Evolutionary conservation across 2,113 vertebrate genomes (phyloP).

Genomic region (Verasper variegatus): DNA sequence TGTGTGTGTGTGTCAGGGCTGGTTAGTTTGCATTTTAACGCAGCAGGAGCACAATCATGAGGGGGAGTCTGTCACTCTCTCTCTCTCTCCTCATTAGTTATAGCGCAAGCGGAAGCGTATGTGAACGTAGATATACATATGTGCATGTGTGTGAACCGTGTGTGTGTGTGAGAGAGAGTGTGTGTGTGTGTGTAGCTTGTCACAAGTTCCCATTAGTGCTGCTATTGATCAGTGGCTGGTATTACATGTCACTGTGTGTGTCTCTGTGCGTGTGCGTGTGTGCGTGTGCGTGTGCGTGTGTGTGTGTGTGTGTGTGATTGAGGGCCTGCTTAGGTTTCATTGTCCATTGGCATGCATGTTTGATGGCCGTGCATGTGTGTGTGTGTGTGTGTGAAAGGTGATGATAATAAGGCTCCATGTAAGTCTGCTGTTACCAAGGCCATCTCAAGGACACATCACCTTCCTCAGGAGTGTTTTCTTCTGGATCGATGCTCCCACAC

Average conservation of each 20-base stretch:
- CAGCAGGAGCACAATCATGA: slow-evolving; percentile 47
- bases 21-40: slow-evolving; percentile 47
- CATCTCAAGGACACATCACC: slow-evolving; percentile 69
- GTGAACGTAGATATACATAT: background rate
- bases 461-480: slow-evolving; percentile 51
- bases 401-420: slow-evolving; percentile 63
- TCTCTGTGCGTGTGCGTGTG: background rate
- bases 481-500: slow-evolving; percentile 59
- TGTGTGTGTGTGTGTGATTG: slow-evolving; percentile 20
- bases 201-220: slow-evolving; percentile 45
- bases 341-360: slow-evolving; percentile 47
- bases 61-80: slow-evolving; percentile 26
- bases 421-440: slow-evolving; percentile 57
- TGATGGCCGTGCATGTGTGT: background rate
- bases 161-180: slow-evolving; percentile 3
- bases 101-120: background rate
- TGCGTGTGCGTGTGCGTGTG: background rate
- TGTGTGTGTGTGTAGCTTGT: slow-evolving; percentile 14
- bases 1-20: slow-evolving; percentile 4
- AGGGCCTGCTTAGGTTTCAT: slow-evolving; percentile 23
- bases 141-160: background rate
- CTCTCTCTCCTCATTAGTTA: slow-evolving; percentile 19
- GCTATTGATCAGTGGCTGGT: slow-evolving; percentile 59
- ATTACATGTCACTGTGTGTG: slow-evolving; percentile 26
- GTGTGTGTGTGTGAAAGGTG: slow-evolving; percentile 22